These are phyloP conservation scores for Acanthochromis polyacanthus DNA, from an alignment of 2,113 vertebrate species.

Conservation along the genomic window DNA sequence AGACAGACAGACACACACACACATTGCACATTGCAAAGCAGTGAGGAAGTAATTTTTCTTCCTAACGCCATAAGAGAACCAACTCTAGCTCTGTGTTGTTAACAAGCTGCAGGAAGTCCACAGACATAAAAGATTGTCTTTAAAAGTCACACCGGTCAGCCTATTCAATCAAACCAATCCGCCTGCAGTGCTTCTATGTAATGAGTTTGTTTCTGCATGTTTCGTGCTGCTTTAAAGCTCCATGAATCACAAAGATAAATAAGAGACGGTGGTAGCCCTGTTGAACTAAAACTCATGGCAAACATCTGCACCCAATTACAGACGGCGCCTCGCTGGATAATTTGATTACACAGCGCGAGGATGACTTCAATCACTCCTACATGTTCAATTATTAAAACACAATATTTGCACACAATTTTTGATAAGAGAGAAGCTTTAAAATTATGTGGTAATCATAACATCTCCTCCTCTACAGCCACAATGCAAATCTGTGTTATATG, in stretches of 20 bases:
- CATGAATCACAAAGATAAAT: slow-evolving; percentile 48
- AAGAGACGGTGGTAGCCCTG: neutral
- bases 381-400: slow-evolving; percentile 48
- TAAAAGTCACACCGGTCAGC: slow-evolving; percentile 24
- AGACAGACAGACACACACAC: too few relatives aligned
- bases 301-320: slow-evolving; percentile 53
- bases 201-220: slow-evolving; percentile 41
- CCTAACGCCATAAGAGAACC: slow-evolving; percentile 49
- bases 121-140: slow-evolving; percentile 36
- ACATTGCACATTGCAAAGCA: neutral
- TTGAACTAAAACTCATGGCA: slow-evolving; percentile 25
- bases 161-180: slow-evolving; percentile 41
- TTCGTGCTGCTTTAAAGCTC: slow-evolving; percentile 30
- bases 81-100: slow-evolving; percentile 52
- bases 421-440: slow-evolving; percentile 6
- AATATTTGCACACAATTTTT: slow-evolving; percentile 31
- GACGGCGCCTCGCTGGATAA: slow-evolving; percentile 28
- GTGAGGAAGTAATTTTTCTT: slow-evolving; percentile 57
- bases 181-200: slow-evolving; percentile 47
- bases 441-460: neutral
- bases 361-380: slow-evolving; percentile 18
- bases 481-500: neutral
- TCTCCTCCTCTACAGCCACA: neutral
- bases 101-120: slow-evolving; percentile 29
- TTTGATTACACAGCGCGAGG: slow-evolving; percentile 40